phyloP scores from a whole-genome alignment of 2,888 invertebrate species.

The Lamellibrachia satsuma region DNA sequence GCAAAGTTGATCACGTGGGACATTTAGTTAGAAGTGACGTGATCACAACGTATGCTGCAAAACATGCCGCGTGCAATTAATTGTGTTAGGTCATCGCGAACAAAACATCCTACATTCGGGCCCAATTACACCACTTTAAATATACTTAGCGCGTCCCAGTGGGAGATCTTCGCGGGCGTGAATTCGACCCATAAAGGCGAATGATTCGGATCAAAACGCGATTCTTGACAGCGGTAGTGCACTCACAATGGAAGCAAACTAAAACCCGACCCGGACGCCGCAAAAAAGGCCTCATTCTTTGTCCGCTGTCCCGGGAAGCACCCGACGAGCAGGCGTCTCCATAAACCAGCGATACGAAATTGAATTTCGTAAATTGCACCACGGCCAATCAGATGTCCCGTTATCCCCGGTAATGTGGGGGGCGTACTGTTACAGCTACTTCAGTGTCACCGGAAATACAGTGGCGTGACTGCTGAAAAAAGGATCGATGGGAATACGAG shows the following conservation, averaged over 20 bases:
- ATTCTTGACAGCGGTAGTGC: not conserved
- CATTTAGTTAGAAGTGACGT: not conserved
- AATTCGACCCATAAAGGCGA: not conserved
- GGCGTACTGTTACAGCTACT: not conserved
- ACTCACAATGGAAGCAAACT: not conserved
- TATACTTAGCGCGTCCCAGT: not conserved
- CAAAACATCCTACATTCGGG: not conserved
- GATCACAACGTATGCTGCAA: not conserved
- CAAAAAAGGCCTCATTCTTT: not conserved
- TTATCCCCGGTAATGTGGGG: not conserved
- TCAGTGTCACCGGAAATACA: not conserved
- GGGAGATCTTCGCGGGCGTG: not conserved
- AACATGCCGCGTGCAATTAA: not conserved
- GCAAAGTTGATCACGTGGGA: too few species aligned
- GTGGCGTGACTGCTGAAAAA: not conserved
- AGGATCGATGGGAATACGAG: not conserved
- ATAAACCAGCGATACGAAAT: not conserved
- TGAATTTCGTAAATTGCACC: not conserved
- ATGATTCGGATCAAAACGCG: not conserved
- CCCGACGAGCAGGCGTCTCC: not conserved
- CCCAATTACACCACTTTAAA: not conserved
- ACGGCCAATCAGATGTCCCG: slow-evolving; percentile 6
- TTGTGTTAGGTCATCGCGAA: not conserved
- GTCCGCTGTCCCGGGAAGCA: not conserved
- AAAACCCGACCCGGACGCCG: not conserved